Evolutionary conservation across 1,140 invertebrate species (phyloP).

Genomic region (Xylocopa sonorina): DNA sequence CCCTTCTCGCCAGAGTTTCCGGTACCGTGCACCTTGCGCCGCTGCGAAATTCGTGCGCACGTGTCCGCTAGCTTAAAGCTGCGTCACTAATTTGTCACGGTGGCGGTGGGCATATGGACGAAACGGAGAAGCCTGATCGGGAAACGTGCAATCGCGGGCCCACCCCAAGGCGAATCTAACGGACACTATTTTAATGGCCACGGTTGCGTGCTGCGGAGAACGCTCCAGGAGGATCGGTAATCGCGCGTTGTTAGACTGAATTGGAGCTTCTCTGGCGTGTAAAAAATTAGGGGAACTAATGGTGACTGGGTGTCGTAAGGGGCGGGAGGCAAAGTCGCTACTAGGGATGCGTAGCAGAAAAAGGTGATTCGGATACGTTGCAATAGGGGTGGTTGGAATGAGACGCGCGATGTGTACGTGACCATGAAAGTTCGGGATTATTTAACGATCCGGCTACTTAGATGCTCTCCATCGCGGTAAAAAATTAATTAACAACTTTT

Average conservation of each 20-base stretch:
- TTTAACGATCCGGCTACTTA: too few species aligned
- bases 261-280: conserved; percentile 44
- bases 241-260: conserved; percentile 47
- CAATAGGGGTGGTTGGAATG: too few species aligned
- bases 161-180: conserved; percentile 40
- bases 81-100: conserved; percentile 37
- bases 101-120: conserved; percentile 29
- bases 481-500: too few species aligned
- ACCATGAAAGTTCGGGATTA: too few species aligned
- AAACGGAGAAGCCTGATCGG: conserved; percentile 37
- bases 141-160: conserved; percentile 55
- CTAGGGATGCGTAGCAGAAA: not conserved
- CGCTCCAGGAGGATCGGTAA: conserved; percentile 41
- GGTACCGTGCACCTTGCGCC: too few species aligned
- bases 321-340: not conserved
- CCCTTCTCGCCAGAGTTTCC: not conserved
- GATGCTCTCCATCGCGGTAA: too few species aligned
- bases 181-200: conserved; percentile 56
- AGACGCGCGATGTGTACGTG: too few species aligned
- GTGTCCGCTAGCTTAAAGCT: not conserved
- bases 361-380: too few species aligned
- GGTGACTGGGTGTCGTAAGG: conserved; percentile 5
- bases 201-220: conserved; percentile 54
- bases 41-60: not conserved
- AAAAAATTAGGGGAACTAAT: conserved; percentile 52